Evolutionary conservation across 2,113 vertebrate genomes (phyloP).

Genomic region (Aspidoscelis tigris): DNA sequence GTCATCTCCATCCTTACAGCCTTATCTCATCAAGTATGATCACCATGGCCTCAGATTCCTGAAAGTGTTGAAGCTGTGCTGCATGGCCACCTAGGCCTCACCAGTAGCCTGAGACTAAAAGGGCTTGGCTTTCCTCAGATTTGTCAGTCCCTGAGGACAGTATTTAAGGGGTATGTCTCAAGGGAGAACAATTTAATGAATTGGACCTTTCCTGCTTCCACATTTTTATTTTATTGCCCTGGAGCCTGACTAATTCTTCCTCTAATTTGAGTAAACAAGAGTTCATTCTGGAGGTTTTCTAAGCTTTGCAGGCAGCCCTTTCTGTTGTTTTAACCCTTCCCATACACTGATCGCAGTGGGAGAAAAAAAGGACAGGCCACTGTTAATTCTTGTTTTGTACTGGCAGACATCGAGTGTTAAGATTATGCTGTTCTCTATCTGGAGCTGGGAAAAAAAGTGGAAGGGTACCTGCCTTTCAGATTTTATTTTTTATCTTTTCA

Average conservation of each 20-base stretch:
- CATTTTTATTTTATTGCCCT: slow-evolving; percentile 57
- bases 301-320: slow-evolving; percentile 53
- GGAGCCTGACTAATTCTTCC: slow-evolving; percentile 60
- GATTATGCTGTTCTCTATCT: neutral
- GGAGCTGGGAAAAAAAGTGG: neutral
- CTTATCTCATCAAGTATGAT: neutral
- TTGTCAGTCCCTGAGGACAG: neutral
- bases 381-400: slow-evolving; percentile 22
- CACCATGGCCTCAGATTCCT: neutral
- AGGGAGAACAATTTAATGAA: slow-evolving; percentile 57
- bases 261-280: slow-evolving; percentile 62
- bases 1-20: neutral
- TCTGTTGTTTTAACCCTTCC: slow-evolving; percentile 49
- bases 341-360: slow-evolving; percentile 10
- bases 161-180: slow-evolving; percentile 23
- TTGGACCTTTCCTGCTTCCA: slow-evolving; percentile 68
- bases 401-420: slow-evolving; percentile 43
- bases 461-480: neutral
- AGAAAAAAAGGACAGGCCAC: neutral
- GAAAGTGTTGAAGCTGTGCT: neutral
- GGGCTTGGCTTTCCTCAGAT: neutral
- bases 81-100: slow-evolving; percentile 5
- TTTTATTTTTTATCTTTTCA: slow-evolving; percentile 18
- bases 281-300: slow-evolving; percentile 64
- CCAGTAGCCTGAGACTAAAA: fast-evolving